These are phyloP conservation scores for Merluccius polli DNA, from an alignment of 2,797 vertebrate genomes.

Conservation along the genomic window DNA sequence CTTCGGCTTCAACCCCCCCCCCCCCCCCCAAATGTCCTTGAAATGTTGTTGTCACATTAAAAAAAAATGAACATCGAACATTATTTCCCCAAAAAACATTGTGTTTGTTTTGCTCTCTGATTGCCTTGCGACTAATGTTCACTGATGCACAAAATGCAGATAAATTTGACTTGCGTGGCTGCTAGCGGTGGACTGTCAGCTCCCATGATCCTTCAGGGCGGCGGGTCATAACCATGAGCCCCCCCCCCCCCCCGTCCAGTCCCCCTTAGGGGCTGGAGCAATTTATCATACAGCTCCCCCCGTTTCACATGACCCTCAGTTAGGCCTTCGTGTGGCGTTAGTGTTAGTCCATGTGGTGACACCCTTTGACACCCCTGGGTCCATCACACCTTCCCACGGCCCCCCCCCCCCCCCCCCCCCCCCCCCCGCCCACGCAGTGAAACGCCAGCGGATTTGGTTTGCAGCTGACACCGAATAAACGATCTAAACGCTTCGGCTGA, in stretches of 20 bases:
- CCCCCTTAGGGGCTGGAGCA: slow-evolving; percentile 52
- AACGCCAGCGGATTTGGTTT: slow-evolving; percentile 62
- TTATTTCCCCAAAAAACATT: slow-evolving; percentile 1
- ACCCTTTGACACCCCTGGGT: slow-evolving; percentile 50
- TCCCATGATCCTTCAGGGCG: slow-evolving; percentile 59
- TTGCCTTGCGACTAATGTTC: slow-evolving; percentile 31
- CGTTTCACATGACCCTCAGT: slow-evolving; percentile 59
- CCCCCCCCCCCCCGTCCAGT: slow-evolving; percentile 49
- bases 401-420: slow-evolving; percentile 42
- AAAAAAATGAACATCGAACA: slow-evolving; percentile 23
- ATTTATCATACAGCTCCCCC: slow-evolving; percentile 69
- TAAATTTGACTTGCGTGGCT: slow-evolving; percentile 49
- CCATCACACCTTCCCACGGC: slow-evolving; percentile 39
- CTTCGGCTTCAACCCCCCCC: no score
- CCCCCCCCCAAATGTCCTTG: slow-evolving; percentile 22
- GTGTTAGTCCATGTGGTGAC: slow-evolving; percentile 50
- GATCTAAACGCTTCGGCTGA: slow-evolving; percentile 65
- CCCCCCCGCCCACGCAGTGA: slow-evolving; percentile 31
- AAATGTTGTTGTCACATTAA: slow-evolving; percentile 42
- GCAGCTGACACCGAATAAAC: slow-evolving; percentile 69
- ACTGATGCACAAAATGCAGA: slow-evolving; percentile 40
- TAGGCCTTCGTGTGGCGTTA: slow-evolving; percentile 64
- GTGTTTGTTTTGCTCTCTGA: slow-evolving; percentile 17
- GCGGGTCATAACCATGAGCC: slow-evolving; percentile 53
- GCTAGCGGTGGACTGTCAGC: slow-evolving; percentile 58